Base-by-base conservation (phyloP, 2,113 vertebrate genomes). In the Oceanites oceanicus region DNA sequence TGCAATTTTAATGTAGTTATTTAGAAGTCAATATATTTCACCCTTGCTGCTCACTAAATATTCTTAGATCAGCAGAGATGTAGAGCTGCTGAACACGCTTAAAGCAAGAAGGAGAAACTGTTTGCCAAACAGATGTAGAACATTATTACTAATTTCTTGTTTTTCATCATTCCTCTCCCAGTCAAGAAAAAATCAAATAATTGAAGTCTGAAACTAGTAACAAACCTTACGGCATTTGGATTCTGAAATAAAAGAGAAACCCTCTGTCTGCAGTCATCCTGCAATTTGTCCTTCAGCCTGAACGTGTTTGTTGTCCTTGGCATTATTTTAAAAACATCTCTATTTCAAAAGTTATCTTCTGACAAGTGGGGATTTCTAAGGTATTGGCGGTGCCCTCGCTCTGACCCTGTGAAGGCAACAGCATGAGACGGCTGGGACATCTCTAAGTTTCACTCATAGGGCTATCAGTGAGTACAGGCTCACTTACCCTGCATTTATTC, bases 81-180 rank as follows among this genome's bases (percentile, higher is more conserved):
- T 50, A 78, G 70, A 87, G 77, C 52, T 84, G 73, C 74, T 75
- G 88, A 82, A 53, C n/a, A 76, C 0, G 2, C 50, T 91, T 80
- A 83, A 81, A 95, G 47, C 47, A 87, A 80, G 65, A 47, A 53
- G 56, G 34, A 82, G 26, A 91, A 92, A 67, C 22, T 72, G 45
- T 94, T 83, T 90, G 94, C 94, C 94, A 96, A 96, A 92, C 91
- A 96, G 87, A 95, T 96, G 92, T 90, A 92, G 62, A 94, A 81
- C 38, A 86, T 96, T 86, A 92, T 92, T 92, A 53, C n/a, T 91
- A 85, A 92, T 89, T 94, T 92, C 52, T 96, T 95, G 62, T 23
- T 96, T 93, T 92, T 88, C 63, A 83, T 86, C 17, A 63, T 96
- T 94, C 38, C 36, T 86, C 76, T 88, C n/a, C 50, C 77, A 75